Evolutionary conservation across 1,140 invertebrate genomes (phyloP).

Genomic region (Lepidostoma basale): DNA sequence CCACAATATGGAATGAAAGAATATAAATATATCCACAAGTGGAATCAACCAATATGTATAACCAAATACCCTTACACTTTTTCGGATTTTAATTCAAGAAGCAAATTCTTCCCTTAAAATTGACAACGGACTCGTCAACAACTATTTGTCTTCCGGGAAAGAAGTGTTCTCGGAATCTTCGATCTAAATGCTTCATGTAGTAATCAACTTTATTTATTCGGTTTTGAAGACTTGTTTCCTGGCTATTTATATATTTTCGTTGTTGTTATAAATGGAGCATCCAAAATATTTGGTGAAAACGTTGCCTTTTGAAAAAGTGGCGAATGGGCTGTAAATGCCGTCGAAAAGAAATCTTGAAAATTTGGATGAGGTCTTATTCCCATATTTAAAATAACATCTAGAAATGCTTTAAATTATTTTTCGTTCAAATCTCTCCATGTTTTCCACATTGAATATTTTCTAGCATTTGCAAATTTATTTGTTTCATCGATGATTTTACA

Average conservation of each 20-base stretch:
- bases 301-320: slow-evolving; percentile 14
- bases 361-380: slow-evolving; percentile 14
- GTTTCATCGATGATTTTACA: slow-evolving; percentile 10
- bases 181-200: slow-evolving; percentile 41
- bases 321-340: not conserved
- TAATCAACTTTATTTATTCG: slow-evolving; percentile 14
- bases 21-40: slow-evolving; percentile 43
- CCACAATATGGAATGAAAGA: slow-evolving; percentile 47
- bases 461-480: slow-evolving; percentile 17
- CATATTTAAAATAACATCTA: slow-evolving; percentile 31
- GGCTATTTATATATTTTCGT: not conserved
- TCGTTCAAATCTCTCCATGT: slow-evolving; percentile 18
- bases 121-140: slow-evolving; percentile 42
- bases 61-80: slow-evolving; percentile 46
- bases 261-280: slow-evolving; percentile 28
- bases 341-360: slow-evolving; percentile 26
- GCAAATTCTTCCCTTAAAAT: slow-evolving; percentile 46
- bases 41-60: slow-evolving; percentile 46
- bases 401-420: slow-evolving; percentile 18
- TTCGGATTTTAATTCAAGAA: slow-evolving; percentile 47
- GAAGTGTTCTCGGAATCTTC: slow-evolving; percentile 39
- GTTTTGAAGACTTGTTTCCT: not conserved
- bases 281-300: slow-evolving; percentile 38
- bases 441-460: slow-evolving; percentile 9
- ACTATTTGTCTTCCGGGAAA: slow-evolving; percentile 29